These are phyloP conservation scores for Linyphia triangularis DNA, from an alignment of 2,888 invertebrate genomes.

Conservation along the genomic window DNA sequence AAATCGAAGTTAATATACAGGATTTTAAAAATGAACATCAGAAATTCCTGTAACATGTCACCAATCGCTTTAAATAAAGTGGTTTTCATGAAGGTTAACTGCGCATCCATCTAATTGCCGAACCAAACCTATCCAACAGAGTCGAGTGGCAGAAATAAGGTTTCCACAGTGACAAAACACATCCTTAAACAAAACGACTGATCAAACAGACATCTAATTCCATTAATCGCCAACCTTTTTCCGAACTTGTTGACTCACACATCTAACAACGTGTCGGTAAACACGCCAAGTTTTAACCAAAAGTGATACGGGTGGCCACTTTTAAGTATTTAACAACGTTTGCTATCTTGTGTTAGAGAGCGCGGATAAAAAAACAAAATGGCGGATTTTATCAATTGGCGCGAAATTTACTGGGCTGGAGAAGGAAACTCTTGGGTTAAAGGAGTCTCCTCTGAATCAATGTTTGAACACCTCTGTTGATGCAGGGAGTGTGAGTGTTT, in stretches of 20 bases:
- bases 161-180: too few relatives aligned
- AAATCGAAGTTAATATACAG: too few relatives aligned
- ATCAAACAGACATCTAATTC: neutral
- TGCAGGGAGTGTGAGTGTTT: neutral
- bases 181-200: neutral
- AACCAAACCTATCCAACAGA: too few relatives aligned
- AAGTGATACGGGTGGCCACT: neutral
- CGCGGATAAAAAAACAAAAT: neutral
- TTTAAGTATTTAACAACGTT: conserved; percentile 1
- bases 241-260: neutral
- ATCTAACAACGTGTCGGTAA: neutral
- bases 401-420: neutral
- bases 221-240: neutral
- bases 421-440: neutral
- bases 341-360: neutral
- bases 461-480: conserved; percentile 48
- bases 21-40: too few relatives aligned
- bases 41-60: too few relatives aligned
- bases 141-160: too few relatives aligned
- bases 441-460: neutral
- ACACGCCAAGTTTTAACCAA: neutral
- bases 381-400: neutral
- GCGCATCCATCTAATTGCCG: too few relatives aligned
- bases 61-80: too few relatives aligned
- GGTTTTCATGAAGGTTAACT: too few relatives aligned